Percentiles rank a stretch among this genome's conserved stretches.
phyloP scores from a whole-genome alignment of 2,888 invertebrate genomes.

The Temnothorax rugatulus region DNA sequence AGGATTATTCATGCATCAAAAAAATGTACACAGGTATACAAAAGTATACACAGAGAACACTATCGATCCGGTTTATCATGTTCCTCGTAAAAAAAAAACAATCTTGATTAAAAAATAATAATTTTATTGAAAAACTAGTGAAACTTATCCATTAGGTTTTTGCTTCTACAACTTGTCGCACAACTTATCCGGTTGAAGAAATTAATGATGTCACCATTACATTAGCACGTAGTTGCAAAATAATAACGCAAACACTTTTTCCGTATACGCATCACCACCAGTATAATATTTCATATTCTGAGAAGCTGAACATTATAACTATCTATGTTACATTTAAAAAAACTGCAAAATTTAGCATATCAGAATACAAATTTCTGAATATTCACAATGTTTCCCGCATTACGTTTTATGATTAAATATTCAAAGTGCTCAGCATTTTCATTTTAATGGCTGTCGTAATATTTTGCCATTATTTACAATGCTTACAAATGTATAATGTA shows the following conservation, averaged over 20 bases:
- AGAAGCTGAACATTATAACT: not conserved
- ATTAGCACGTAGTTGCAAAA: not conserved
- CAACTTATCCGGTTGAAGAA: constrained; percentile 6
- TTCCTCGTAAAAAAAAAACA: not conserved
- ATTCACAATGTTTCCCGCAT: not conserved
- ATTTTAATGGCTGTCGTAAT: constrained; percentile 8
- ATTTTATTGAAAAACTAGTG: not conserved
- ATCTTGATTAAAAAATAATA: not conserved
- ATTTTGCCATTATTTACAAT: not conserved
- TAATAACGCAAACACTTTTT: constrained; percentile 19
- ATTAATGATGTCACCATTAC: constrained; percentile 32
- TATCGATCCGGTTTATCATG: not conserved
- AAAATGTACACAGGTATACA: constrained; percentile 2
- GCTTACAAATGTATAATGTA: not conserved
- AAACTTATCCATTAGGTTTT: constrained; percentile 26
- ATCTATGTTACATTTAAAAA: not conserved
- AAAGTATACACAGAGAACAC: not conserved
- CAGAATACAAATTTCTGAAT: not conserved
- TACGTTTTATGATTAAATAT: constrained; percentile 13
- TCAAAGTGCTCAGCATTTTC: not conserved
- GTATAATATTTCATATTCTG: not conserved
- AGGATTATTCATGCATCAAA: constrained; percentile 11
- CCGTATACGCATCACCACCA: not conserved
- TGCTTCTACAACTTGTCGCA: constrained; percentile 8
- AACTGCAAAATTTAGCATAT: constrained; percentile 5